Base-by-base conservation (phyloP, 30 jellyfish, hydroid and myxozoan species). In the Pseudorhiza aurosa region DNA sequence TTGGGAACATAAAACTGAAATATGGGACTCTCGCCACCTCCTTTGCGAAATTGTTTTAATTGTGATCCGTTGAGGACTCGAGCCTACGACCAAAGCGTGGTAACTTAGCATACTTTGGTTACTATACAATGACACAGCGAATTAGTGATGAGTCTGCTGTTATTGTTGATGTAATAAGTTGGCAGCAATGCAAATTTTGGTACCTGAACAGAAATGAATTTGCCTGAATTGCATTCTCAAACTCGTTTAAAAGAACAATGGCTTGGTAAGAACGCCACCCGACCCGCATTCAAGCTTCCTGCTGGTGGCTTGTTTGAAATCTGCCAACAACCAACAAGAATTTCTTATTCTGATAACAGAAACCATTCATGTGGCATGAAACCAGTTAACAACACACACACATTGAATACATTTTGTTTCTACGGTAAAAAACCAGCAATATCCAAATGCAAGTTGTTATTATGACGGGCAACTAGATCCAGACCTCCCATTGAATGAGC, bases 241-340 rank as follows among this genome's bases (percentile, higher is more conserved):
- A 30, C 28, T 42, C 86, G 55, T 51, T 51, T 73, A 28, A 28
- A 53, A 73, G 24, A 50, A 32, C 75, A 53, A 45, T 50, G 49
- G 31, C 32, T 39, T 15, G 42, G 17, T 24, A 32, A 43, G 18
- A 45, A 31, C 22, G 67, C 86, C 86, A 62, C 79, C 89, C 39
- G 70, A 51, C 30, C 14, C 11, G n/a, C 73, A 42, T 45, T 57
- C 58, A 24, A 36, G 36, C 17, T 21, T 29, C 36, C 4, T 5
- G 28, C 89, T 43, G 78, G 89, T 77, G 89, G 89, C 74, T 82
- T 36, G 81, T 33, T 77, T 73, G 29, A 51, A 9, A 19, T 21
- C 17, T 50, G 65, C 56, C 29, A 55, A 57, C 75, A 50, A 53
- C 72, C 86, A 53, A 49, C 86, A 32, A 50, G 46, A 73, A 56